Evolutionary conservation across 1,140 invertebrate genomes (phyloP).

Genomic region (Bombus sylvicola): DNA sequence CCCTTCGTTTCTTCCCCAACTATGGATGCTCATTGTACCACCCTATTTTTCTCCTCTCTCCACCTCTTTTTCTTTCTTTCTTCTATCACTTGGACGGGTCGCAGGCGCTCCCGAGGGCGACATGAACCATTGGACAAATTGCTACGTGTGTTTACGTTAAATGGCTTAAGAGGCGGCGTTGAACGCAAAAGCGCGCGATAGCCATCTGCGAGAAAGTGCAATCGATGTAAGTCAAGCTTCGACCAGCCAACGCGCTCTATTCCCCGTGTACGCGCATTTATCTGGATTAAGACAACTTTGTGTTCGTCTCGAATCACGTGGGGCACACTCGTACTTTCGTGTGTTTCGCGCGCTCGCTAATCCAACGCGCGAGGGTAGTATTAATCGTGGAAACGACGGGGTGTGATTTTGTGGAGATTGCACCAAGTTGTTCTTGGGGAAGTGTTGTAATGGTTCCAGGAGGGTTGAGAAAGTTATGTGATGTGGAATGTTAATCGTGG

Average conservation of each 20-base stretch:
- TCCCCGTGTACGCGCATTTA: constrained; percentile 25
- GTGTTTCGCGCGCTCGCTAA: constrained; percentile 50
- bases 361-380: constrained; percentile 43
- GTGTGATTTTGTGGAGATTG: constrained; percentile 31
- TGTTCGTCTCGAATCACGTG: background rate
- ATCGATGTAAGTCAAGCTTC: constrained; percentile 65
- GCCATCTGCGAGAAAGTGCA: constrained; percentile 42
- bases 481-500: constrained; percentile 1
- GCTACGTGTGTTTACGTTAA: constrained; percentile 69
- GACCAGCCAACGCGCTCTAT: constrained; percentile 16
- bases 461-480: background rate
- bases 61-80: constrained; percentile 1
- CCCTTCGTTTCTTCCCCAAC: background rate
- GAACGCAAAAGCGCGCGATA: constrained; percentile 53
- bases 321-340: constrained; percentile 7
- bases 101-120: constrained; percentile 52
- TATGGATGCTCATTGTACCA: background rate
- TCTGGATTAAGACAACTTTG: constrained; percentile 61
- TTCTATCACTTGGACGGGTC: background rate
- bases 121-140: constrained; percentile 63
- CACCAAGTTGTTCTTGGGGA: constrained; percentile 9
- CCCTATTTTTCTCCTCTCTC: background rate
- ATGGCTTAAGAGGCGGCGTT: constrained; percentile 52
- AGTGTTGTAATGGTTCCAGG: background rate
- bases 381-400: constrained; percentile 55